These are phyloP conservation scores for Caenorhabditis afra DNA, from an alignment of 2,888 invertebrate species.

Conservation along the genomic window DNA sequence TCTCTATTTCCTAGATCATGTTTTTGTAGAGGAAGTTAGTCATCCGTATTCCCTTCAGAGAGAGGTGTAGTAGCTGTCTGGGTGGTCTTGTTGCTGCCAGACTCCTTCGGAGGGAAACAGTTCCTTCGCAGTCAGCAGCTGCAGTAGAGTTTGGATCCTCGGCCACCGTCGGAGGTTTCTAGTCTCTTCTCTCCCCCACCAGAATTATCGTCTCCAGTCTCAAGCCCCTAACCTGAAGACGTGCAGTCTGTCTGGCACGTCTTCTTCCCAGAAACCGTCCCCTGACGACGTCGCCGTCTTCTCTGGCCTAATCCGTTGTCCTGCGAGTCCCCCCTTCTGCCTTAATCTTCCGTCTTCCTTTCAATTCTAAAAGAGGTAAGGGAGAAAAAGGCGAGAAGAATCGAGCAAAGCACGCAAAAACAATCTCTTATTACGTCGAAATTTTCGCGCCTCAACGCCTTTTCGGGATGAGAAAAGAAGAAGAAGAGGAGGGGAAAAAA, in stretches of 20 bases:
- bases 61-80: too few species aligned
- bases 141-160: too few species aligned
- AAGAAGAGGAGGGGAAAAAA: background rate
- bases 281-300: background rate
- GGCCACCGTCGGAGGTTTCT: too few species aligned
- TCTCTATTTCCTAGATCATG: background rate
- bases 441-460: background rate
- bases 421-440: background rate
- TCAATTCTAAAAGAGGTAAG: background rate
- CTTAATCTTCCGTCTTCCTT: background rate
- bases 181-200: too few species aligned
- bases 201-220: too few species aligned
- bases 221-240: too few species aligned
- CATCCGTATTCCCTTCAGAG: background rate
- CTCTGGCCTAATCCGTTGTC: background rate
- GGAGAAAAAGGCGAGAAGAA: background rate
- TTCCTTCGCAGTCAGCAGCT: too few species aligned
- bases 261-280: too few species aligned
- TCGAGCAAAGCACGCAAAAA: background rate
- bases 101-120: too few species aligned
- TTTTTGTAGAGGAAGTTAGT: conserved; percentile 4
- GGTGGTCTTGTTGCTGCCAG: too few species aligned
- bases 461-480: background rate
- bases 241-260: too few species aligned
- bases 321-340: too few species aligned